Base-by-base conservation (phyloP, 2,888 invertebrate species). In the Dryomyza anilis region DNA sequence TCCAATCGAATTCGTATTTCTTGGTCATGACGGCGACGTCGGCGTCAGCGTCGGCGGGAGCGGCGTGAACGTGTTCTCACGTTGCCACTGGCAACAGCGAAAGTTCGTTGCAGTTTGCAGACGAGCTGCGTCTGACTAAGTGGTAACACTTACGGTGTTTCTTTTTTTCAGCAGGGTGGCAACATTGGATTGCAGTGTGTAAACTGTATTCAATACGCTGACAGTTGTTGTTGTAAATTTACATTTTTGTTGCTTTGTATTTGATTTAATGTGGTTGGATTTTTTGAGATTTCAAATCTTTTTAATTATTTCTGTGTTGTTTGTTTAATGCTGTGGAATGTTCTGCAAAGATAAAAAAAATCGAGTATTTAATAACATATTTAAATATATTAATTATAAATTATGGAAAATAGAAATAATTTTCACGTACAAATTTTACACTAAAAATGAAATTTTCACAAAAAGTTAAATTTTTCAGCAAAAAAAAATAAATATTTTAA, bases 1-100 rank as follows among this genome's bases (percentile, higher is more conserved):
- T 95, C 98, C 98, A 99, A 87, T 95, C 93, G 87, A 99, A 99
- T 83, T 98, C 98, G 86, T 96, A 98, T 85, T 93, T 94, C 86
- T 99, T 99, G 80, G 98, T 98, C 96, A 97, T 97, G 16, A 55
- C 21, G 16, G 48, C 33, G 7, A 12, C 33, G 33, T 19, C 21
- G 48, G 16, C 21, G 48, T 43, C 7, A 2, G 16, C 10, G 8
- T 55, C 16, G 8, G 7, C 19, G 16, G 10, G 25, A 52, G 27
- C 30, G 7, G 50, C 4, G 7, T n/a, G n/a, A 5, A 27, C 8
- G 23, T 48, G 25, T 12, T n/a, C 7, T 52, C 4, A 27, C 27
- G 5, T 52, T 25, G 50, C n/a, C 27, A 25, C 14, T 25, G 50
- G 25, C 6, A 16, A 16, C 16, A 16, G 10, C 16, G 39, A 16